Conservation (phyloP, 2,888 invertebrate species). For the Acleris cristana region DNA sequence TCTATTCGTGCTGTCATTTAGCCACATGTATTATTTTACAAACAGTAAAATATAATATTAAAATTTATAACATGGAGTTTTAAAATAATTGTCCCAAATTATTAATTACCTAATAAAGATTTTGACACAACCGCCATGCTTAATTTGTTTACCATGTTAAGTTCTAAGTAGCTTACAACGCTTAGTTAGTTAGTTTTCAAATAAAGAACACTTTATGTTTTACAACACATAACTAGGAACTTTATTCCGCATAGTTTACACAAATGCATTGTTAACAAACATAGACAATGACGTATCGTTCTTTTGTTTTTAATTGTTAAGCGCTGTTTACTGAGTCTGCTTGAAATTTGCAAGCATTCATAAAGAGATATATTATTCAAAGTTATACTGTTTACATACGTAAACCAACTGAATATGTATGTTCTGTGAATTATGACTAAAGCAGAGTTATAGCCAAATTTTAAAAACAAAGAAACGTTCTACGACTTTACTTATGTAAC, state of each 20-base stretch:
- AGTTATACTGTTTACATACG: slow-evolving; percentile 18
- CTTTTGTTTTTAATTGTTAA: slow-evolving; percentile 29
- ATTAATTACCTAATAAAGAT: too few relatives aligned
- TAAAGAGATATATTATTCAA: slow-evolving; percentile 11
- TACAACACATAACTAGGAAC: not conserved
- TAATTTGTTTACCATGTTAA: too few relatives aligned
- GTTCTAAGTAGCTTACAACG: too few relatives aligned
- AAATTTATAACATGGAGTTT: too few relatives aligned
- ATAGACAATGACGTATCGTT: slow-evolving; percentile 36
- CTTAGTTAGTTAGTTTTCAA: too few relatives aligned
- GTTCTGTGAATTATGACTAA: not conserved
- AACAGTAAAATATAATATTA: too few relatives aligned
- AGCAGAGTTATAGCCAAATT: not conserved
- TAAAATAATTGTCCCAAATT: too few relatives aligned
- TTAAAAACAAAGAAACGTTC: too few relatives aligned
- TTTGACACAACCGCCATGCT: too few relatives aligned
- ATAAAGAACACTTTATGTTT: too few relatives aligned
- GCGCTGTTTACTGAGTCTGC: slow-evolving; percentile 25
- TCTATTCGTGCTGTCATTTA: too few relatives aligned
- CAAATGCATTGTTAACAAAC: slow-evolving; percentile 35
- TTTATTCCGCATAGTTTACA: slow-evolving; percentile 18
- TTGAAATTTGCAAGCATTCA: slow-evolving; percentile 24
- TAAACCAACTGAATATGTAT: slow-evolving; percentile 18
- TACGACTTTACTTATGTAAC: not conserved
- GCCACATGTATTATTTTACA: too few relatives aligned